phyloP scores from a whole-genome alignment of 2,113 vertebrate species.

The Sylvia atricapilla region DNA sequence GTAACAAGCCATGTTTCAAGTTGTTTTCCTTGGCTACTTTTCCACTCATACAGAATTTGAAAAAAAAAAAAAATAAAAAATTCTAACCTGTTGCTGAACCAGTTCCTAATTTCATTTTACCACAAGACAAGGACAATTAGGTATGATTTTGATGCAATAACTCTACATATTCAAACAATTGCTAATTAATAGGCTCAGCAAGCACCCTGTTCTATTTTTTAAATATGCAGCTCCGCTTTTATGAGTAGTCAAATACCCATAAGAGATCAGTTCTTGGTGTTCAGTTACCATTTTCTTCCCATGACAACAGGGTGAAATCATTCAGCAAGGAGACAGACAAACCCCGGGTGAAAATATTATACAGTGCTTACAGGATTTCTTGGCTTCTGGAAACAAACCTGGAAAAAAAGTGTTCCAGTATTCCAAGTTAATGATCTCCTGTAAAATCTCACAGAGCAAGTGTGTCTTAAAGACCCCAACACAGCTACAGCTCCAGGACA shows the following conservation, averaged over 20 bases:
- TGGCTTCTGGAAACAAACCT: not conserved
- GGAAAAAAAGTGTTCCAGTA: not conserved
- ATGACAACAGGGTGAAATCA: not conserved
- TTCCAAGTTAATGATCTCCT: not conserved
- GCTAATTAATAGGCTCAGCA: not conserved
- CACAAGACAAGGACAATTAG: not conserved
- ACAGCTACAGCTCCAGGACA: fast-evolving
- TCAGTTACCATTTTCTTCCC: not conserved
- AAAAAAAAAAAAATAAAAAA: too few relatives aligned
- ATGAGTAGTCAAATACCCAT: not conserved
- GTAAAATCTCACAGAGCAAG: not conserved
- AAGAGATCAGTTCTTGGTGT: not conserved
- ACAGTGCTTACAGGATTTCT: not conserved
- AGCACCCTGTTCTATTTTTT: not conserved
- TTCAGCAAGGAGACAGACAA: not conserved
- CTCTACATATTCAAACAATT: not conserved
- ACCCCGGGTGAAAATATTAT: not conserved
- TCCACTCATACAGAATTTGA: not conserved
- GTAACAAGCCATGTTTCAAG: not conserved
- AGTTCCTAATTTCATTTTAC: not conserved
- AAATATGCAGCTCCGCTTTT: not conserved
- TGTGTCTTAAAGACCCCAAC: not conserved
- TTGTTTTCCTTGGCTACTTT: not conserved
- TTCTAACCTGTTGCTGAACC: not conserved
- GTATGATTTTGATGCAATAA: not conserved